Conservation (phyloP, 2,797 vertebrate genomes). For the Delichon dasypus region DNA sequence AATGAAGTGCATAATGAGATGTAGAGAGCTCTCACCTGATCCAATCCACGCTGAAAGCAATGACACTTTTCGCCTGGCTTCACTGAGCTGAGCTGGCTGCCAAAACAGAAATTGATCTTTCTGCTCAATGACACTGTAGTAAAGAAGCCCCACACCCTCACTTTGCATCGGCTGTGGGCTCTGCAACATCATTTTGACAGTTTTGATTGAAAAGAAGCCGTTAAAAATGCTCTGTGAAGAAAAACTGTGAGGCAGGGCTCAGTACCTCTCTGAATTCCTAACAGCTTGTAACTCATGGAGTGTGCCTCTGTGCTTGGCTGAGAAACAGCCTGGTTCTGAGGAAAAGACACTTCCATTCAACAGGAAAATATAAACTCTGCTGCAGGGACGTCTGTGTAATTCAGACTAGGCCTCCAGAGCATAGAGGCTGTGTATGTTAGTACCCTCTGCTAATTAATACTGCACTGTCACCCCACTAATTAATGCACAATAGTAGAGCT, state of each 20-base stretch:
- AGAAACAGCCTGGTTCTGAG: background rate
- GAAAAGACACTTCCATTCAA: background rate
- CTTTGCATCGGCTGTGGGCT: background rate
- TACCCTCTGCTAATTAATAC: slow-evolving; percentile 24
- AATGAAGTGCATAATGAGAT: slow-evolving; percentile 16
- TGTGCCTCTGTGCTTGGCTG: background rate
- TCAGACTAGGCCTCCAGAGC: background rate
- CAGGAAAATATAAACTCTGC: background rate
- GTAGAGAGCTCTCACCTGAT: slow-evolving; percentile 3
- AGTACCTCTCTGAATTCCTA: background rate
- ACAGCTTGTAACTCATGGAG: background rate
- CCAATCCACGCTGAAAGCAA: background rate
- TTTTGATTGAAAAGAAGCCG: slow-evolving; percentile 59
- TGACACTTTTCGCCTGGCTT: slow-evolving; percentile 1
- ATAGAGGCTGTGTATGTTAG: background rate
- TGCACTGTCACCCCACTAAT: background rate
- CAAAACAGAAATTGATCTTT: slow-evolving; percentile 29
- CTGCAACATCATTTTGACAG: slow-evolving; percentile 36
- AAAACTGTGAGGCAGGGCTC: background rate
- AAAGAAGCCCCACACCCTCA: slow-evolving; percentile 7
- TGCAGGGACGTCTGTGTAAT: background rate
- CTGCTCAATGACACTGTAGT: background rate
- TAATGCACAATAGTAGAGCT: background rate
- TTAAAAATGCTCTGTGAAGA: slow-evolving; percentile 60
- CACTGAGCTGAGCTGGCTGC: background rate